Evolutionary conservation across 2,888 invertebrate genomes (phyloP).

Genomic region (Stegana nigrithorax): DNA sequence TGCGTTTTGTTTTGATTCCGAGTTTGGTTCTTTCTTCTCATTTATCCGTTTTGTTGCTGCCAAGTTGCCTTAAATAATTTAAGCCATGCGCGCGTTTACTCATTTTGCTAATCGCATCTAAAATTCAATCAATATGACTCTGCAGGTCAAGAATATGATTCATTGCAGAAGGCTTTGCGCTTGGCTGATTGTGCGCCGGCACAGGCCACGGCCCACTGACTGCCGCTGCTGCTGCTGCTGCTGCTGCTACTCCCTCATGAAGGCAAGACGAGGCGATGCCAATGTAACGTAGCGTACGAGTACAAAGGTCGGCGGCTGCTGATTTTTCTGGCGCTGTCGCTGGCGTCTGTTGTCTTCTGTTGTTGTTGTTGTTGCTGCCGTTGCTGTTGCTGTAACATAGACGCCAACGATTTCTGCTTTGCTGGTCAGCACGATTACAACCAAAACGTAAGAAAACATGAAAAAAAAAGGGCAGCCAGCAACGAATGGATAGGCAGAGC

Average conservation of each 20-base stretch:
- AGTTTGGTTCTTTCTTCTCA: no score
- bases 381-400: background rate
- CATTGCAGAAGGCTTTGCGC: slow-evolving; percentile 31
- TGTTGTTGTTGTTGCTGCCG: no score
- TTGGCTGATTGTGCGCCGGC: no score
- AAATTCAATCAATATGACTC: slow-evolving; percentile 45
- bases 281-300: background rate
- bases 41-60: no score
- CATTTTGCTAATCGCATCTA: slow-evolving; percentile 34
- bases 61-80: slow-evolving; percentile 22
- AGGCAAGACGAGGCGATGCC: no score
- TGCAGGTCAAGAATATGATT: slow-evolving; percentile 44
- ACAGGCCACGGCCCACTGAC: no score
- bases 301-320: background rate
- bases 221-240: background rate
- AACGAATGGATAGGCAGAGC: no score
- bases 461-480: no score
- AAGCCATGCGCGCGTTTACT: slow-evolving; percentile 20
- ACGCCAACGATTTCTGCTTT: slow-evolving; percentile 13
- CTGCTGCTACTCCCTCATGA: no score
- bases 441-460: no score
- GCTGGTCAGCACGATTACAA: background rate
- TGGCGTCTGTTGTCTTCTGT: slow-evolving; percentile 4
- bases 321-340: background rate
- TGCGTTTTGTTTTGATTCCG: no score